phyloP scores from a whole-genome alignment of 2,888 invertebrate genomes.

The Chymomyza procnemis region DNA sequence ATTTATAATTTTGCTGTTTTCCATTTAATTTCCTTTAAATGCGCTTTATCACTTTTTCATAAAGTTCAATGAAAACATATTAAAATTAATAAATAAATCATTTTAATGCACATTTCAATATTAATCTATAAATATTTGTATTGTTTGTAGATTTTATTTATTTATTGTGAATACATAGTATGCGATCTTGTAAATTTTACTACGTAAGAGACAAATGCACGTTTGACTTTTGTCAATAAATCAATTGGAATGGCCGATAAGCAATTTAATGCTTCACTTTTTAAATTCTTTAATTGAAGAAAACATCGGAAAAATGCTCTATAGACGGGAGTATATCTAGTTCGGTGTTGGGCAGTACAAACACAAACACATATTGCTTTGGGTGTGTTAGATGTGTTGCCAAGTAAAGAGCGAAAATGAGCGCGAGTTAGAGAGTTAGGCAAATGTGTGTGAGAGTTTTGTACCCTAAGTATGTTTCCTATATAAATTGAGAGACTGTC shows the following conservation, averaged over 20 bases:
- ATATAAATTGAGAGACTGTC: too few species aligned
- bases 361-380: too few species aligned
- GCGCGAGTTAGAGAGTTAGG: too few species aligned
- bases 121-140: not conserved
- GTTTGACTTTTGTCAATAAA: slow-evolving; percentile 39
- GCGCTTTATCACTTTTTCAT: not conserved
- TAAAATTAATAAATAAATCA: not conserved
- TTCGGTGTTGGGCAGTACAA: too few species aligned
- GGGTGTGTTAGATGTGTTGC: too few species aligned
- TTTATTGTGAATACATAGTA: not conserved
- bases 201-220: slow-evolving; percentile 10
- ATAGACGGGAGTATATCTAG: not conserved
- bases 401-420: too few species aligned
- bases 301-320: not conserved
- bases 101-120: not conserved
- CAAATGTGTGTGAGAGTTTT: too few species aligned
- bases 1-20: not conserved
- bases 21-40: not conserved
- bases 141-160: not conserved
- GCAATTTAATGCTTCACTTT: slow-evolving; percentile 9
- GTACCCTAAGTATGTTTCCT: too few species aligned
- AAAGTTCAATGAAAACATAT: not conserved
- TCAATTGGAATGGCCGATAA: slow-evolving; percentile 35
- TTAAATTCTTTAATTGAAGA: not conserved
- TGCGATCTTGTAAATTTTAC: not conserved